Percentiles rank a stretch among this genome's conserved stretches.
These are phyloP conservation scores for Heteromurus nitidus DNA, from an alignment of 2,888 invertebrate species.

Conservation along the genomic window DNA sequence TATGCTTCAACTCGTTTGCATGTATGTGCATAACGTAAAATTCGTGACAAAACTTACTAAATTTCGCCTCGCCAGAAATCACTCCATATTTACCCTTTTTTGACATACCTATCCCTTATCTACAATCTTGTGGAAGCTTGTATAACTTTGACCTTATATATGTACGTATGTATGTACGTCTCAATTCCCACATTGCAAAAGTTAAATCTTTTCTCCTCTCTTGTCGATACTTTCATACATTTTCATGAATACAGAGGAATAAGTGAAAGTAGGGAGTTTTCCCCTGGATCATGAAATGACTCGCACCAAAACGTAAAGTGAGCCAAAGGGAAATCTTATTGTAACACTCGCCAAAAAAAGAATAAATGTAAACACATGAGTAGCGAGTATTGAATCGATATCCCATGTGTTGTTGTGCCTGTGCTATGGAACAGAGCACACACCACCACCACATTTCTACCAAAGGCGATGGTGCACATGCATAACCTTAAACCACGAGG, in stretches of 20 bases:
- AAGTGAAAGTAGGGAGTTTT: slow-evolving; percentile 34
- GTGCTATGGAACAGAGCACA: neutral
- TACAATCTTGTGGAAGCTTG: slow-evolving; percentile 23
- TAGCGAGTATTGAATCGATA: too few relatives aligned
- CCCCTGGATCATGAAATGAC: slow-evolving; percentile 37
- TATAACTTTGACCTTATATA: too few relatives aligned
- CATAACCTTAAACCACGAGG: too few relatives aligned
- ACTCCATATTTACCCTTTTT: slow-evolving; percentile 10
- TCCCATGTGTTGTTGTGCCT: neutral
- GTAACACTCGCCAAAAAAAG: too few relatives aligned
- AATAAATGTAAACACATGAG: too few relatives aligned
- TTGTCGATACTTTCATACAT: slow-evolving; percentile 45
- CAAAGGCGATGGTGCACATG: neutral
- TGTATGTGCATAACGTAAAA: slow-evolving; percentile 21
- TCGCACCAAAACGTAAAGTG: slow-evolving; percentile 2
- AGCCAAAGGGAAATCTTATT: neutral
- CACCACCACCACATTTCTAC: neutral
- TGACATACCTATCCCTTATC: neutral
- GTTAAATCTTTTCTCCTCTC: neutral
- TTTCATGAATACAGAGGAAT: slow-evolving; percentile 52
- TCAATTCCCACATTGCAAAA: too few relatives aligned
- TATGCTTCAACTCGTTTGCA: neutral
- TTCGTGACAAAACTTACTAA: slow-evolving; percentile 60
- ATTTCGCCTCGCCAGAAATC: slow-evolving; percentile 44
- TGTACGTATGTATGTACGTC: too few relatives aligned